Base-by-base conservation (phyloP, 2,888 invertebrate genomes). In the Barypeithes pellucidus region DNA sequence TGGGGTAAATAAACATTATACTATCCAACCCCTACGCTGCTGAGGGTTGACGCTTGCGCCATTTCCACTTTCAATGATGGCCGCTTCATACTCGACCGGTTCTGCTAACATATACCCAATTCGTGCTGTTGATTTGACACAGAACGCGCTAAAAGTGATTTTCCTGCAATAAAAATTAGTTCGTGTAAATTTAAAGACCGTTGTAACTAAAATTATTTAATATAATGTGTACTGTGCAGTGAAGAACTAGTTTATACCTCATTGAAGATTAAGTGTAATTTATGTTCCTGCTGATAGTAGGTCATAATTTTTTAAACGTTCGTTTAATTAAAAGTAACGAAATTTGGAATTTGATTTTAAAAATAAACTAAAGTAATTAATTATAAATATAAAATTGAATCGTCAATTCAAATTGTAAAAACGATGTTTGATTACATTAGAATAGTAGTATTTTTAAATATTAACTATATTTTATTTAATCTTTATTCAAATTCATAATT, bases 71-170 rank as follows among this genome's bases (percentile, higher is more conserved):
- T 70, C 71, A 63, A 67, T 69, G 63, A 75, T 75, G 75, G 75
- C 75, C 63, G 75, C 75, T 69, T 75, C 54, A 72, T 67, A 75
- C 61, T 52, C 71, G 45, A 60, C 43, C 72, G 47, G 62, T 54
- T 67, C 66, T 66, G 66, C 70, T 52, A 57, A 70, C 60, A 39
- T 33, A 66, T 62, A 60, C 52, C 67, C 67, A 33, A 67, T 62
- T 70, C 54, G 67, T 67, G 61, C 62, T 66, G 66, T 60, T 59
- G 71, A 54, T 69, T 60, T 69, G 73, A 66, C 60, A 73, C 59
- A 72, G 47, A 22, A 52, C 73, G 68, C 68, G 68, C 59, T 62
- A 59, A 62, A 20, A 54, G 24, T 52, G 62, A 29, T 59, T 69
- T 69, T 54, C 36, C 68, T 57, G 50, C 57, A 43, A 18, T 43